phyloP scores from a whole-genome alignment of 2,888 invertebrate species.

The Desoria tigrina region DNA sequence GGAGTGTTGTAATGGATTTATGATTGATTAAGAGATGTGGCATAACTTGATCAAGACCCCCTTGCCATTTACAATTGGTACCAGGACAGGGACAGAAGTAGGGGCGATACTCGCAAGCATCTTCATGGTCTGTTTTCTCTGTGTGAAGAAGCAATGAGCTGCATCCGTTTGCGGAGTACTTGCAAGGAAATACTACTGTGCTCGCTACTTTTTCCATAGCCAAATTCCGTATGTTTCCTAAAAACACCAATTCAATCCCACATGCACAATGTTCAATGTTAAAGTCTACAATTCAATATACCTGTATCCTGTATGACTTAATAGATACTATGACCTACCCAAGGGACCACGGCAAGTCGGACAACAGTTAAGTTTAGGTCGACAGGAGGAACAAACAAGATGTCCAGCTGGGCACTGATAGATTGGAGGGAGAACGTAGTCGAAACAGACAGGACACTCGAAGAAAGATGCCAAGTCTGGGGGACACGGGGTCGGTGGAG shows the following conservation, averaged over 20 bases:
- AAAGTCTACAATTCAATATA: conserved; percentile 10
- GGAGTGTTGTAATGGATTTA: conserved; percentile 96
- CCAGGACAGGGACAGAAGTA: conserved; percentile 99
- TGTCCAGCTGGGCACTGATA: conserved; percentile 62
- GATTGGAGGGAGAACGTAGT: conserved; percentile 98
- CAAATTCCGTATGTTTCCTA: conserved; percentile 92
- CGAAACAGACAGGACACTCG: conserved; percentile 97
- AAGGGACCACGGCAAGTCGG: conserved; percentile 66
- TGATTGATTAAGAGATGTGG: conserved; percentile 95
- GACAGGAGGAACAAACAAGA: conserved; percentile 64
- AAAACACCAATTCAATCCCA: too few species aligned
- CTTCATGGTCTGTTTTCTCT: conserved; percentile 98
- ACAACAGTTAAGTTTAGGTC: conserved; percentile 64
- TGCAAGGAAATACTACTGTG: conserved; percentile 96
- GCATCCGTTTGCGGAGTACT: conserved; percentile 91
- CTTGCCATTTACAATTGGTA: conserved; percentile 99
- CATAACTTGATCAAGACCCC: conserved; percentile 97
- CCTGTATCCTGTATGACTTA: too few species aligned
- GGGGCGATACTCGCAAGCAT: conserved; percentile 95
- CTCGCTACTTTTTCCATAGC: conserved; percentile 99
- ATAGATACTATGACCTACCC: conserved; percentile 56
- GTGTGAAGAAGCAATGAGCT: conserved; percentile 86
- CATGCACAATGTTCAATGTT: background rate
- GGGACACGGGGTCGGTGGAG: conserved; percentile 18
- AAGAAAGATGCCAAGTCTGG: conserved; percentile 85